Evolutionary conservation across 2,888 invertebrate genomes (phyloP).

Genomic region (Pseudanteris insignis): DNA sequence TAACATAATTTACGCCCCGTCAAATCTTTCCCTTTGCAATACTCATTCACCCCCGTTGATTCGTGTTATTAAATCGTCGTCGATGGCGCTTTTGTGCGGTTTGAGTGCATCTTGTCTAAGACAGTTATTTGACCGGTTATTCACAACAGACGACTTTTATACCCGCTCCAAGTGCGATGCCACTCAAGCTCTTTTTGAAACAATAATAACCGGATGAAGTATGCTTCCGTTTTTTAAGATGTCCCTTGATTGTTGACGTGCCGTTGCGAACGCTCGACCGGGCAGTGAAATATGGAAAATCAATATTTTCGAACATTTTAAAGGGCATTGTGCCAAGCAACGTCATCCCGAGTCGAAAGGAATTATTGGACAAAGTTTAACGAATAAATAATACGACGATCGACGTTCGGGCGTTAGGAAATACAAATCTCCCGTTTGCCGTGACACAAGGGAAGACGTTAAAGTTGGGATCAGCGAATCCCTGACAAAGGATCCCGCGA

Average conservation of each 20-base stretch:
- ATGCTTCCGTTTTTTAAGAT: conserved; percentile 24
- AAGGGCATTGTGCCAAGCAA: conserved; percentile 37
- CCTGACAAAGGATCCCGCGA: no score
- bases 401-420: no score
- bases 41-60: no score
- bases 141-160: conserved; percentile 2
- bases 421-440: no score
- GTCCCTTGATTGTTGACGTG: conserved; percentile 33
- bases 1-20: no score
- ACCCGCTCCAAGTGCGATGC: background rate
- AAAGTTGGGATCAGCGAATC: no score
- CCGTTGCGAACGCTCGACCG: conserved; percentile 11
- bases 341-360: conserved; percentile 25
- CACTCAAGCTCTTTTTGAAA: conserved; percentile 4
- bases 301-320: conserved; percentile 41
- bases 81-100: no score
- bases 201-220: conserved; percentile 8
- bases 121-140: conserved; percentile 1
- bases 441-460: no score
- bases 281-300: conserved; percentile 35
- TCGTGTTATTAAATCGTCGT: no score
- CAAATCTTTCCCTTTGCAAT: no score
- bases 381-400: conserved; percentile 19
- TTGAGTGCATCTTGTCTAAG: no score
- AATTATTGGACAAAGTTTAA: conserved; percentile 22